Evolutionary conservation across 2,888 invertebrate species (phyloP).

Genomic region (Conus canariensis): DNA sequence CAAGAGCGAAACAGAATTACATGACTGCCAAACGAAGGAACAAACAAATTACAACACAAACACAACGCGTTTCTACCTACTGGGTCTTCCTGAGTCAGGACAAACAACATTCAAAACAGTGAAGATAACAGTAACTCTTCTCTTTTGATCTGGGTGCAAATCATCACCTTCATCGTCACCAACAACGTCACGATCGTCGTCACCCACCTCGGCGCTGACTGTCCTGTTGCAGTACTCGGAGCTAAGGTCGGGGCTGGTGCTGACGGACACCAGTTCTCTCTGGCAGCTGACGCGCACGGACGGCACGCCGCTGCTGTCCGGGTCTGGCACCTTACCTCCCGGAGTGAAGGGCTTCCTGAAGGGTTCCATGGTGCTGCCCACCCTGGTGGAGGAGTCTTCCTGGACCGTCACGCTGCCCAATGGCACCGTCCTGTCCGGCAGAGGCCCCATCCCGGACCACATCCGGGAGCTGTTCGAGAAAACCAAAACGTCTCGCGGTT

Average conservation of each 20-base stretch:
- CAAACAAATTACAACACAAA: too few species aligned
- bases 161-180: too few species aligned
- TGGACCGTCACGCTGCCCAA: constrained; percentile 49
- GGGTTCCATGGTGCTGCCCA: constrained; percentile 43
- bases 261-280: neutral
- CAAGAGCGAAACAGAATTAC: too few species aligned
- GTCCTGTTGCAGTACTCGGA: neutral
- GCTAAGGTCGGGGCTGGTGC: constrained; percentile 26
- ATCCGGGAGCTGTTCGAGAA: constrained; percentile 40
- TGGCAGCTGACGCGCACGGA: constrained; percentile 24
- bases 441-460: constrained; percentile 44
- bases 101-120: too few species aligned
- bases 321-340: constrained; percentile 36
- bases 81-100: too few species aligned
- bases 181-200: too few species aligned
- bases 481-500: neutral
- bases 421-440: constrained; percentile 45
- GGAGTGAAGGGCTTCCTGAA: constrained; percentile 40
- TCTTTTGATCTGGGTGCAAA: too few species aligned
- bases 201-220: too few species aligned
- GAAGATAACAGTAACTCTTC: too few species aligned
- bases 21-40: too few species aligned
- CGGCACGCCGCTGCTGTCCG: constrained; percentile 45
- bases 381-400: constrained; percentile 27
- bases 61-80: too few species aligned